A percentile compares a stretch with the other conserved stretches of the same genome.
phyloP scores from a whole-genome alignment of 23 tunicate genomes.

The Corella eumyota region DNA sequence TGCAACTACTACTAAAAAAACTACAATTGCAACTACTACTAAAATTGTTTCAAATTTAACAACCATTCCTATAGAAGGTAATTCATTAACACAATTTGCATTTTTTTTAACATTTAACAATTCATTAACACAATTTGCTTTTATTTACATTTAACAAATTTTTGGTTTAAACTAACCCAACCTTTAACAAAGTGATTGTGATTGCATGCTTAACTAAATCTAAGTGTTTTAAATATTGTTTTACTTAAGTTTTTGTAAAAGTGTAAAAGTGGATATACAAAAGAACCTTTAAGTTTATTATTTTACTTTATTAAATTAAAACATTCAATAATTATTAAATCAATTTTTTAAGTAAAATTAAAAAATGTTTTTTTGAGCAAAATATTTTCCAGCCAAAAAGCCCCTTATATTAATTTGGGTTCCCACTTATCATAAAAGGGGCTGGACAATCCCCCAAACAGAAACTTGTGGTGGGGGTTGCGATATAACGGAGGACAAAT shows the following conservation, averaged over 20 bases:
- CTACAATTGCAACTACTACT: neutral
- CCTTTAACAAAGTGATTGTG: no score
- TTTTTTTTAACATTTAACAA: no score
- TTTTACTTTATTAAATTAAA: neutral
- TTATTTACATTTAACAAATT: no score
- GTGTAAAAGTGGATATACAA: no score
- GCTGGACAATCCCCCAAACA: conserved; percentile 17
- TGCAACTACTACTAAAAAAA: neutral
- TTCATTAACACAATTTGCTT: no score
- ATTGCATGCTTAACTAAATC: no score
- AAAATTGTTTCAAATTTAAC: neutral
- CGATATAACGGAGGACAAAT: conserved; percentile 26
- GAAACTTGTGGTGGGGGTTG: conserved; percentile 20
- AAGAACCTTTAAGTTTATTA: no score
- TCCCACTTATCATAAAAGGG: conserved; percentile 12
- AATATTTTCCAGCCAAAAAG: neutral
- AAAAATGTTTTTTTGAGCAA: neutral
- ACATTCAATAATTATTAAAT: neutral
- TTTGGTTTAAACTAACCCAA: no score
- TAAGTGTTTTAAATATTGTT: no score
- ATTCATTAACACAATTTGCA: no score
- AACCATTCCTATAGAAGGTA: neutral
- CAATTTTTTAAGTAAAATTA: neutral
- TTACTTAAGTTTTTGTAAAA: no score
- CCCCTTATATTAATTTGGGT: conserved; percentile 48